Evolutionary conservation across 2,888 invertebrate species (phyloP), one percentile per base, ranked within the genome.

Genomic region (Troilus luridus): DNA sequence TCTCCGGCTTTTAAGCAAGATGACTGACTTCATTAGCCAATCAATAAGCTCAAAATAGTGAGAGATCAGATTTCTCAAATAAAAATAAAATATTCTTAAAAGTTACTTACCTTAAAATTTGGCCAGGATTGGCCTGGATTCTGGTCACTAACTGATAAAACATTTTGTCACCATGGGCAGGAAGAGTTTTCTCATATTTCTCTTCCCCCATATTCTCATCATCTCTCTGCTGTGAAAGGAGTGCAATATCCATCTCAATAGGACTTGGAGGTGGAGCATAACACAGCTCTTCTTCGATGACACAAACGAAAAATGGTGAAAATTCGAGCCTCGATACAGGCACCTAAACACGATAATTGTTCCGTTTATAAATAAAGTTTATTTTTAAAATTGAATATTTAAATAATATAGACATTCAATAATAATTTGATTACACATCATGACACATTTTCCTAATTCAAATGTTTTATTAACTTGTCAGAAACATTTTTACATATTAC

Each of bases 151-250:
- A 98, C 91, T 97, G 96, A 94, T 98, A 97, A 93, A 98, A 98
- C 94, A 97, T 95, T 92, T 96, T 95, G 94, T 98, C 98, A 0
- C 98, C 98, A 93, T 98, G 98, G 59, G 96, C 95, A 0, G 98
- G 97, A 91, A 96, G 94, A 0, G 96, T 95, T 93, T 97, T 97
- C 93, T 98, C 98, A 93, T 98, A 98, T 56, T 95, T 95, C 93
- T 98, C 98, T 27, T 91, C 91, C 19, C 85, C 90, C 54, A 41
- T 59, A 27, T 62, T 85, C 72, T 77, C 77, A 92, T 95, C 94
- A 90, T 94, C 94, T 91, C 94, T 94, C 93, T 96, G 96, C 93
- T 96, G 96, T 92, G 96, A 95, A 92, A 95, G 94, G 92, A 96
- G 94, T 11, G 96, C 93, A 92, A 96, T 96, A 92, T 95, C 95